Base-by-base conservation (phyloP, 2,797 vertebrate species). In the Acomys russatus region DNA sequence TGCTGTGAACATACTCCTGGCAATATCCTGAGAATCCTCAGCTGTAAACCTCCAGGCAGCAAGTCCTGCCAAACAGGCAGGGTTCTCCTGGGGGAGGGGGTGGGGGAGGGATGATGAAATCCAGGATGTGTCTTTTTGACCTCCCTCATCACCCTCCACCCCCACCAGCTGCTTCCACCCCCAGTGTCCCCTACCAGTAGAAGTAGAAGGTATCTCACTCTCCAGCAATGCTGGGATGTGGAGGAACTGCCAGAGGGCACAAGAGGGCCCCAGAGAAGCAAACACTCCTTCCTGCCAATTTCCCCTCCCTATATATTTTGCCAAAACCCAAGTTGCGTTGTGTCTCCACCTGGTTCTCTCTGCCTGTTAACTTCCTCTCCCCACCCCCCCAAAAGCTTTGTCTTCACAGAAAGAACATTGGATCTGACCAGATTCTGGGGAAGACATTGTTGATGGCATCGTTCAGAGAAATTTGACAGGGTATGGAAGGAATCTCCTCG, bases 11-110 rank as follows among this genome's bases (percentile, higher is more conserved):
- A 93, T 20, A 83, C 23, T 82, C 77, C 85, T 96, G 90, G 93
- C 94, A 96, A 83, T 94, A 88, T 95, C 96, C 94, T 90, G 44
- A 73, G 70, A 88, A 70, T 97, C 90, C 94, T 96, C 80, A 76
- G 56, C 85, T 90, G 64, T 90, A 96, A 96, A 93, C 92, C 80
- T 94, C 88, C 30, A 90, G 93, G 92, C 79, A 30, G 49, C 7
- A 5, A 92, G 61, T 63, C 78, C 61, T 77, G 90, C 87, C 96
- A 96, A 95, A 92, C 64, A 86, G n/a, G 71, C 73, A 95, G 73
- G 51, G 20, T 44, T 96, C 74, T 91, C 88, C 88, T 94, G 79
- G 88, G 61, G 80, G 79, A n/a, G 91, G 44, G 44, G 44, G 44
- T 44, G 44, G 44, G 4, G 44, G 3, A 44, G 44, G 44, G 91